Percentiles rank a stretch among this genome's conserved stretches.
phyloP scores from a whole-genome alignment of 2,888 invertebrate species.

The Spicauda simplicius region DNA sequence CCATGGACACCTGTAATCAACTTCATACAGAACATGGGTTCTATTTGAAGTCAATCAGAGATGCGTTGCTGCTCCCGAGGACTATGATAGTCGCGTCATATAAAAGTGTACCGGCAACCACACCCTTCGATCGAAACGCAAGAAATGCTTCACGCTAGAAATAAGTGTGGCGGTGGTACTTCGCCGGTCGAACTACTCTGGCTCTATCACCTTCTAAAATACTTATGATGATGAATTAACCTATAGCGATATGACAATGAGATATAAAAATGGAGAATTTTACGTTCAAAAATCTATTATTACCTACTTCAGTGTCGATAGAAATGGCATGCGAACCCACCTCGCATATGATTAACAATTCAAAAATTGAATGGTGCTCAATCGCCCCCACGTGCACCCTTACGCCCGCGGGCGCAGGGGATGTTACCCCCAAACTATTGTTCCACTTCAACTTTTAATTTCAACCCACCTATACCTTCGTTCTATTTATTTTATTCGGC shows the following conservation, averaged over 20 bases:
- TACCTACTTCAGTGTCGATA: not conserved
- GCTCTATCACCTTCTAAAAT: no score
- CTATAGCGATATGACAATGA: not conserved
- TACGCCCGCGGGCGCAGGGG: constrained; percentile 47
- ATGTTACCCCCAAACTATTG: constrained; percentile 47
- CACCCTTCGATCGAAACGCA: no score
- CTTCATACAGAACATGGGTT: no score
- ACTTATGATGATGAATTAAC: no score
- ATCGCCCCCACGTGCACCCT: constrained; percentile 41
- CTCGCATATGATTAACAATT: constrained; percentile 32
- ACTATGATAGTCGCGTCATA: no score
- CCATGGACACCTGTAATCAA: no score
- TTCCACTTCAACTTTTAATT: constrained; percentile 57
- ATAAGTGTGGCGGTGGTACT: no score
- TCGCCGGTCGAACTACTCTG: no score
- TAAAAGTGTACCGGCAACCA: no score
- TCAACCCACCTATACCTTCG: constrained; percentile 52
- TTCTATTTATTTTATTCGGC: constrained; percentile 51
- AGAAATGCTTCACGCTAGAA: no score
- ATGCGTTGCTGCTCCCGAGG: no score
- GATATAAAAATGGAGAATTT: not conserved
- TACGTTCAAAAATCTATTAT: not conserved
- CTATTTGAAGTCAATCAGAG: no score
- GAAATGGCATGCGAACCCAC: constrained; percentile 4
- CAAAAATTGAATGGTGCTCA: constrained; percentile 34